Evolutionary conservation across 2,888 invertebrate genomes (phyloP).

Genomic region (Caenorhabditis zanzibari): DNA sequence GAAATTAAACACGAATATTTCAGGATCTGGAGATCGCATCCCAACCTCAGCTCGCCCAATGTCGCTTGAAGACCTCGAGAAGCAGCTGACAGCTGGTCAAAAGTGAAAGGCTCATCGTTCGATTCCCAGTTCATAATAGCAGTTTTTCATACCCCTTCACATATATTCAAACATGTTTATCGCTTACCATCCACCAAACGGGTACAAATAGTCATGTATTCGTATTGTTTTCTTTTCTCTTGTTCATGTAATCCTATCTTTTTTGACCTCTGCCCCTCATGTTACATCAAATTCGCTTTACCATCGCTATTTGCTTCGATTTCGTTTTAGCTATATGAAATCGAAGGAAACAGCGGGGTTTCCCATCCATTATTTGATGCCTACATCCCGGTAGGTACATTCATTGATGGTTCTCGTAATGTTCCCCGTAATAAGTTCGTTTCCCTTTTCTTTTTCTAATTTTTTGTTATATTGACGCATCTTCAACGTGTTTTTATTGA

Average conservation of each 20-base stretch:
- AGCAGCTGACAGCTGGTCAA: slow-evolving; percentile 55
- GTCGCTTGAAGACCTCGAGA: slow-evolving; percentile 70
- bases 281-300: slow-evolving; percentile 57
- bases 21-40: slow-evolving; percentile 50
- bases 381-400: background rate
- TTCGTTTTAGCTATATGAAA: background rate
- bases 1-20: background rate
- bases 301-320: slow-evolving; percentile 19
- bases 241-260: slow-evolving; percentile 55
- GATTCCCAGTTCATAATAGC: slow-evolving; percentile 24
- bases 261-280: slow-evolving; percentile 29
- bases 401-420: slow-evolving; percentile 25
- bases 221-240: slow-evolving; percentile 57
- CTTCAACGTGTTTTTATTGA: slow-evolving; percentile 64
- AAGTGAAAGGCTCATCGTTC: slow-evolving; percentile 29
- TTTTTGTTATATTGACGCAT: slow-evolving; percentile 69
- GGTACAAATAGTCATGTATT: slow-evolving; percentile 68
- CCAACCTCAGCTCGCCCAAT: slow-evolving; percentile 65
- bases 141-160: slow-evolving; percentile 44
- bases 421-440: slow-evolving; percentile 55
- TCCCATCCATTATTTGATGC: slow-evolving; percentile 4
- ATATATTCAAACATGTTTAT: slow-evolving; percentile 62
- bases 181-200: slow-evolving; percentile 60
- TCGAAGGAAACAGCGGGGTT: slow-evolving; percentile 15
- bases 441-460: slow-evolving; percentile 27